phyloP scores from a whole-genome alignment of 1,140 invertebrate species.

The Drosophila kanapiae region DNA sequence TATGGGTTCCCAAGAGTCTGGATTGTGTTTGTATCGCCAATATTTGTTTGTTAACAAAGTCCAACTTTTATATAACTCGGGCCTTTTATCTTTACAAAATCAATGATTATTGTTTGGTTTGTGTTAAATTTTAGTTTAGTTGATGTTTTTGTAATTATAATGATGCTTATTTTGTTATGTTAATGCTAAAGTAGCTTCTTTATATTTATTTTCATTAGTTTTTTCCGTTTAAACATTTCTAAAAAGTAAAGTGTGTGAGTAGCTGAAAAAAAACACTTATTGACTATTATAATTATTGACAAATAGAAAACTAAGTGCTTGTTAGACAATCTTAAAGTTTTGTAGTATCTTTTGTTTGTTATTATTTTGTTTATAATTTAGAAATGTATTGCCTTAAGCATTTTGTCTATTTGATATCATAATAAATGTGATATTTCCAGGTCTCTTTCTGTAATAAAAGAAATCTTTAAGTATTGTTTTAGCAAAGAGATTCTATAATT shows the following conservation, averaged over 20 bases:
- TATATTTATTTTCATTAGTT: not conserved
- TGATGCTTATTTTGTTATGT: not conserved
- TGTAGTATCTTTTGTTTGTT: not conserved
- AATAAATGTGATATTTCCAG: no score
- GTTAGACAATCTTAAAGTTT: not conserved
- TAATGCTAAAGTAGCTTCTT: not conserved
- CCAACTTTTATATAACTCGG: conserved; percentile 23
- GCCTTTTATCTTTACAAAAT: conserved; percentile 10
- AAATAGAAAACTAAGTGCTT: conserved; percentile 7
- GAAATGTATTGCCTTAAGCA: not conserved
- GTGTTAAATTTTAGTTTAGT: not conserved
- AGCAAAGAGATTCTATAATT: no score
- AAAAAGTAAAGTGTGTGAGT: not conserved
- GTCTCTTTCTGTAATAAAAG: no score
- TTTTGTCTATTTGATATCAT: no score
- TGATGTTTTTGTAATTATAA: not conserved
- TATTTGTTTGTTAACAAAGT: conserved; percentile 48
- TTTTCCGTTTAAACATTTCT: not conserved
- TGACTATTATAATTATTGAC: not conserved
- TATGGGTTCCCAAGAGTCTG: conserved; percentile 14
- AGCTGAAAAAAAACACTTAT: not conserved
- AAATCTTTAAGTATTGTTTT: no score
- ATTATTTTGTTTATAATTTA: not conserved
- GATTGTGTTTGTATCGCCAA: conserved; percentile 28
- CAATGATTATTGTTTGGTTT: not conserved